These are phyloP conservation scores for Drosophila seclusa DNA, from an alignment of 2,888 invertebrate genomes.

Conservation along the genomic window DNA sequence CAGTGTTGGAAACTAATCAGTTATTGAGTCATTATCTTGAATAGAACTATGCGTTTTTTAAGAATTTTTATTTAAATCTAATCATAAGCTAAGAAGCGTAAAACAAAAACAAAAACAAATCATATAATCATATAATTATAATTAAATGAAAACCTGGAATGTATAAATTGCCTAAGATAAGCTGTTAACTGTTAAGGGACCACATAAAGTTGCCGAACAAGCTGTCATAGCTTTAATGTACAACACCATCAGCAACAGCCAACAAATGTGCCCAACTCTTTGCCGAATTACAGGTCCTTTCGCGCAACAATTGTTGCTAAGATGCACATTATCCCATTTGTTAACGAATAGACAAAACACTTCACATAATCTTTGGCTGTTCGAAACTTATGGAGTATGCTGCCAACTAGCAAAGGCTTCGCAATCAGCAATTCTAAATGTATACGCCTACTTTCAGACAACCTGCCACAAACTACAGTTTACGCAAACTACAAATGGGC, in stretches of 20 bases:
- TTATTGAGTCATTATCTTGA: not conserved
- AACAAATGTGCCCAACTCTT: not conserved
- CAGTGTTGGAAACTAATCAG: not conserved
- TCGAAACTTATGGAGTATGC: not conserved
- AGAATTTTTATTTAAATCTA: not conserved
- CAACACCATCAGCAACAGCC: too few species aligned
- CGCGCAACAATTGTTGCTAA: not conserved
- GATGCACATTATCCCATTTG: not conserved
- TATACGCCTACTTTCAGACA: slow-evolving; percentile 3
- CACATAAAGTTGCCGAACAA: not conserved
- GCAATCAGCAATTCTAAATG: not conserved
- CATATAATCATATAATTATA: not conserved
- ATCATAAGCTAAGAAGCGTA: not conserved
- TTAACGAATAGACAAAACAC: not conserved
- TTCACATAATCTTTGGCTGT: not conserved
- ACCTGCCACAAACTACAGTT: not conserved
- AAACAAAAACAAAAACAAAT: not conserved
- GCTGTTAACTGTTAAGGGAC: not conserved
- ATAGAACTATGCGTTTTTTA: not conserved
- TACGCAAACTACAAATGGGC: not conserved
- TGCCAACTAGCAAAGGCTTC: not conserved
- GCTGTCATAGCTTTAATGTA: not conserved
- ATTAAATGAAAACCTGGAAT: not conserved
- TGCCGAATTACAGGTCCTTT: not conserved
- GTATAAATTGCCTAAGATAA: not conserved